Evolutionary conservation across 2,113 vertebrate genomes (phyloP).

Genomic region (Cheilinus undulatus): DNA sequence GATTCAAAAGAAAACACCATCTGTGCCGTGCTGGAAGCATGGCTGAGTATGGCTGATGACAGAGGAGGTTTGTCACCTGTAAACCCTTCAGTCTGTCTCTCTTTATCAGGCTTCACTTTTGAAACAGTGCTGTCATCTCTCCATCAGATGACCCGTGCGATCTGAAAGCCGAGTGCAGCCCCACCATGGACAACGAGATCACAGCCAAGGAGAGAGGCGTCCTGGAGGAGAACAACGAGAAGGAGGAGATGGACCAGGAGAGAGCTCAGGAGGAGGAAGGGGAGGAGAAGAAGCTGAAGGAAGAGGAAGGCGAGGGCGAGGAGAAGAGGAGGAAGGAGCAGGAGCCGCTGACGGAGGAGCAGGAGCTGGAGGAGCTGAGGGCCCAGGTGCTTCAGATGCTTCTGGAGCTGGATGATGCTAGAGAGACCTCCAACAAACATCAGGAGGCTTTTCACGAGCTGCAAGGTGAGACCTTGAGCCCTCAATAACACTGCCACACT

Average conservation of each 20-base stretch:
- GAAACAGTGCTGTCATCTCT: slow-evolving; percentile 23
- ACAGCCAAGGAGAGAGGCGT: slow-evolving; percentile 81
- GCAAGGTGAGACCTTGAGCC: slow-evolving; percentile 84
- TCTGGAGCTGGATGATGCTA: slow-evolving; percentile 88
- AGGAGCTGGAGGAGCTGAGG: slow-evolving; percentile 88
- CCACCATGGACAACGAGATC: slow-evolving; percentile 75
- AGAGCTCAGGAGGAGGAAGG: slow-evolving; percentile 60
- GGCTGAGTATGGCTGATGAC: neutral
- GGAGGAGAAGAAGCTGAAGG: slow-evolving; percentile 56
- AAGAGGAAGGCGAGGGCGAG: slow-evolving; percentile 58
- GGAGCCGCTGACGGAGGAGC: slow-evolving; percentile 83
- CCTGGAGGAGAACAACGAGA: slow-evolving; percentile 79
- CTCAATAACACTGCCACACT: neutral
- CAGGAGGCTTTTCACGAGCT: slow-evolving; percentile 89
- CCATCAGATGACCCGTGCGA: slow-evolving; percentile 75
- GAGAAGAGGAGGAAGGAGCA: slow-evolving; percentile 66
- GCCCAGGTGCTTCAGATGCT: slow-evolving; percentile 89
- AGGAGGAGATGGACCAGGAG: slow-evolving; percentile 79
- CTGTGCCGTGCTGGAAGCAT: neutral
- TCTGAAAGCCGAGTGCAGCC: slow-evolving; percentile 77
- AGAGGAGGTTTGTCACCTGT: slow-evolving; percentile 27
- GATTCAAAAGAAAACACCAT: slow-evolving; percentile 39
- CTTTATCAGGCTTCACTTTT: slow-evolving; percentile 13
- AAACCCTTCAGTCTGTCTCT: slow-evolving; percentile 15
- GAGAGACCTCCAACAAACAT: slow-evolving; percentile 87